Conservation (phyloP, 1,140 invertebrate genomes). For the Drosophila chauvacae region DNA sequence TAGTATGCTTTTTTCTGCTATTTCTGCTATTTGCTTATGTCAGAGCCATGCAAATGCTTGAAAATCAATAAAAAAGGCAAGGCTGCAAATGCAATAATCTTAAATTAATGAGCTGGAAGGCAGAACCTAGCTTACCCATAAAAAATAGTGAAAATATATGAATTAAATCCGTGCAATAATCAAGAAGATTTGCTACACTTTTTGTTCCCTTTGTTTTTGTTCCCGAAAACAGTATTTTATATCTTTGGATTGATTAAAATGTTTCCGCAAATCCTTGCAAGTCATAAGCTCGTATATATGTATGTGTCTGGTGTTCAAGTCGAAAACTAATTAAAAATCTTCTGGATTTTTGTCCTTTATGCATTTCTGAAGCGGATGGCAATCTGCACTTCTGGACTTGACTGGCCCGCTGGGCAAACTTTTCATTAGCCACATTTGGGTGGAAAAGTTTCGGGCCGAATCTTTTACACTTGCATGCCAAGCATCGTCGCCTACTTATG, state of each 20-base stretch:
- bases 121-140: background rate
- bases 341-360: slow-evolving; percentile 48
- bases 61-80: slow-evolving; percentile 10
- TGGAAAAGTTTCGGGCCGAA: slow-evolving; percentile 52
- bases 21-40: background rate
- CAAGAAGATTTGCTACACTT: background rate
- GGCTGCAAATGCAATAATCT: background rate
- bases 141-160: background rate
- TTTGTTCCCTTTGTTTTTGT: background rate
- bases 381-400: slow-evolving; percentile 35
- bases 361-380: slow-evolving; percentile 31
- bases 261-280: background rate
- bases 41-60: slow-evolving; percentile 11
- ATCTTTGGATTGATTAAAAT: slow-evolving; percentile 18
- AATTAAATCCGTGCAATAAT: background rate
- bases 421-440: slow-evolving; percentile 65
- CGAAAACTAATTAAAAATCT: slow-evolving; percentile 58
- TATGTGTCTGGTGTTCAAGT: slow-evolving; percentile 2
- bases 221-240: background rate
- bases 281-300: slow-evolving; percentile 9
- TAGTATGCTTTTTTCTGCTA: background rate
- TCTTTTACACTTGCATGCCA: slow-evolving; percentile 75
- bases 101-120: slow-evolving; percentile 13
- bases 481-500: slow-evolving; percentile 72
- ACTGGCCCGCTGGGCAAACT: slow-evolving; percentile 46